Conservation (phyloP, 2,888 invertebrate genomes). For the Druceiella hillmani region DNA sequence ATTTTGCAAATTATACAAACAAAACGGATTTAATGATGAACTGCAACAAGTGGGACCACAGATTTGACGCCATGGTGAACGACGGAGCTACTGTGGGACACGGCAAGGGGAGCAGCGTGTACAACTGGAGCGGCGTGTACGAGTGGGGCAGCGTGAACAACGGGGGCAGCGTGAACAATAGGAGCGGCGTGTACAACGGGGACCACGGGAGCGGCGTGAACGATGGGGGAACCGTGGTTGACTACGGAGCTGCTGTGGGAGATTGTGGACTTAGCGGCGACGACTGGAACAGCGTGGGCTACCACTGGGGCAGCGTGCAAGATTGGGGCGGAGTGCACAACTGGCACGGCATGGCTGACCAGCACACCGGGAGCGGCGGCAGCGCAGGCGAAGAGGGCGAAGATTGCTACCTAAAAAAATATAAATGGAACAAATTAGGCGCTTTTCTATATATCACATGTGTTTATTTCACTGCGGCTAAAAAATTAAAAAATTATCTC, state of each 20-base stretch:
- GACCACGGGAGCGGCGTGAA: conserved; percentile 36
- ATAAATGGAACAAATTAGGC: not conserved
- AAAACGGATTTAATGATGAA: no score
- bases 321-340: conserved; percentile 38
- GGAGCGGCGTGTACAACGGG: conserved; percentile 39
- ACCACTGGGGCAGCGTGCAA: conserved; percentile 36
- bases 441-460: no score
- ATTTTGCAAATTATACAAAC: no score
- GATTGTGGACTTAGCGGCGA: conserved; percentile 39
- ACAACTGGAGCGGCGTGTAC: conserved; percentile 28
- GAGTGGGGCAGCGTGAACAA: conserved; percentile 29
- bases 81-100: conserved; percentile 41
- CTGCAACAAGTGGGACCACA: no score
- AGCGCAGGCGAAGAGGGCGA: conserved; percentile 46
- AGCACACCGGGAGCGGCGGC: conserved; percentile 45
- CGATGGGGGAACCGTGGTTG: conserved; percentile 39
- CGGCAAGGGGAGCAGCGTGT: conserved; percentile 30
- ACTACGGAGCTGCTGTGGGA: conserved; percentile 46
- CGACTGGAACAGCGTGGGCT: conserved; percentile 33
- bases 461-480: no score
- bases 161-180: conserved; percentile 32
- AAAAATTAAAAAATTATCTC: no score
- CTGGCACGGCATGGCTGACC: conserved; percentile 34
- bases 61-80: no score
- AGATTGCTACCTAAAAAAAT: conserved; percentile 41